A percentile compares a stretch with the other conserved stretches of the same genome.
Evolutionary conservation across 2,888 invertebrate genomes (phyloP).

Genomic region (Amorpha juglandis): DNA sequence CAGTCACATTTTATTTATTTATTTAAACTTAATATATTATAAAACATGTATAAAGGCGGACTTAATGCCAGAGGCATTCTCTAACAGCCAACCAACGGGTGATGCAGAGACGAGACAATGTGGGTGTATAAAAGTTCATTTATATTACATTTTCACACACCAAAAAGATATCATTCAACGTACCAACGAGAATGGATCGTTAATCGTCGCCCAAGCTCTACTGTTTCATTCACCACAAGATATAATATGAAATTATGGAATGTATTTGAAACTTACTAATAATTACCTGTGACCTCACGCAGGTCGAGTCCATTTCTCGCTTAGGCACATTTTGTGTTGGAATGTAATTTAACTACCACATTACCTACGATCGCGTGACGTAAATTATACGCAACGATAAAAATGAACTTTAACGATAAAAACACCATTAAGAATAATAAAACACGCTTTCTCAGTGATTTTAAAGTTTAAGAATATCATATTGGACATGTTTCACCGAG

Average conservation of each 20-base stretch:
- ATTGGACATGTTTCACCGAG: not conserved
- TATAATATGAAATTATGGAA: not conserved
- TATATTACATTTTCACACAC: too few relatives aligned
- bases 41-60: too few relatives aligned
- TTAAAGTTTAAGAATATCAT: constrained; percentile 2
- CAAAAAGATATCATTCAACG: too few relatives aligned
- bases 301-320: constrained; percentile 7
- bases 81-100: too few relatives aligned
- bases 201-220: too few relatives aligned
- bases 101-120: too few relatives aligned
- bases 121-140: too few relatives aligned
- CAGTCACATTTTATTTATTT: too few relatives aligned
- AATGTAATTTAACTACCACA: constrained; percentile 5
- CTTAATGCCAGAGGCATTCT: too few relatives aligned
- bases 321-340: constrained; percentile 19
- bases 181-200: too few relatives aligned
- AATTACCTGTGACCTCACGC: constrained; percentile 3
- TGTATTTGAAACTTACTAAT: not conserved
- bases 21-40: too few relatives aligned
- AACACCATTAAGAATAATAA: constrained; percentile 20
- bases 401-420: constrained; percentile 18
- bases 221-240: too few relatives aligned
- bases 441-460: constrained; percentile 20
- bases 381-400: constrained; percentile 17
- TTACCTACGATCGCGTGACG: constrained; percentile 10